Evolutionary conservation across 1,140 invertebrate species (phyloP), one percentile per base, ranked within the genome.

Genomic region (Cataglyphis hispanica): DNA sequence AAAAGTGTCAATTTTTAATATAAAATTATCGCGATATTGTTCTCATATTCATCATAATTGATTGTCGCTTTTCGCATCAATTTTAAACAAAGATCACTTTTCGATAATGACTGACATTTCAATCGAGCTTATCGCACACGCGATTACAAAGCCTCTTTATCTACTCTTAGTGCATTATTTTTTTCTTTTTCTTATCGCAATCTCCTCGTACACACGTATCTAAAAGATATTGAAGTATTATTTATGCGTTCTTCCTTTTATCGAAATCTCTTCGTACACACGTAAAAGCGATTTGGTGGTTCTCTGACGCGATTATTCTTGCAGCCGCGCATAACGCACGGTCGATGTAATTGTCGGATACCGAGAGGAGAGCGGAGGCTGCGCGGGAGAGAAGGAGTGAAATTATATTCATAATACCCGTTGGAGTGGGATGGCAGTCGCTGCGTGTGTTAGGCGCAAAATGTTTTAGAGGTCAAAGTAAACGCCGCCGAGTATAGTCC

Each of bases 391-490:
- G 19, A 19, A 25, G 50, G 37, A 25, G 13, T 43, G 61, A 67
- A 88, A 84, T 90, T 83, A 83, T 76, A 81, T 87, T 78, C 76
- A 60, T 63, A 87, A 61, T 27, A 61, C 43, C 40, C 50, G 11
- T 50, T 50, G 3, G 46, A 40, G 60, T 22, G 58, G 53, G 53
- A 6, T 1, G 31, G 11, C 1, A 16, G 5, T 43, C 13, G 50
- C 25, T 19, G 58, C 69, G 7, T 37, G 37, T 37, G 37, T 80
- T 80, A 58, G 78, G 63, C 72, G 74, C 66, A 70, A 80, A 88
- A 75, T 86, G 83, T 88, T 90, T 88, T 88, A 83, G 61, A 86
- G 74, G 53, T 67, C 61, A 77, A 88, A 87, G 86, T 76, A 85
- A 90, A 84, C 67, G 43, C 86, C 50, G 43, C 56, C 46, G 46